A percentile compares a stretch with the other conserved stretches of the same genome.
Evolutionary conservation across 2,888 invertebrate species (phyloP).

Genomic region (Urechis unicinctus): DNA sequence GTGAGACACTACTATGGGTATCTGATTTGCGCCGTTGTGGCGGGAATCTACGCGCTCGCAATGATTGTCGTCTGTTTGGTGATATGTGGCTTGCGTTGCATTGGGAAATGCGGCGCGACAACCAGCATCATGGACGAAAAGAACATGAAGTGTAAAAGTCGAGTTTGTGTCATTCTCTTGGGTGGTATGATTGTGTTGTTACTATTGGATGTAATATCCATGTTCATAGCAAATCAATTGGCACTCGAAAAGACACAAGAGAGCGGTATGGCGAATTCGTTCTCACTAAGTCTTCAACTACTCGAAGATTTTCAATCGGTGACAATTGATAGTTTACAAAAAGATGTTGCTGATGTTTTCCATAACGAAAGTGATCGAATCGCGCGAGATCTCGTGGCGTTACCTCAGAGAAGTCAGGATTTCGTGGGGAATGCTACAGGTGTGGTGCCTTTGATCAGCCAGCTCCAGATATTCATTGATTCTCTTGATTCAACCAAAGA

Average conservation of each 20-base stretch:
- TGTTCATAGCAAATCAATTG: not conserved
- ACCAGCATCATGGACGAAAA: not conserved
- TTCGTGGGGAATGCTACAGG: not conserved
- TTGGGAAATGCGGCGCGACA: not conserved
- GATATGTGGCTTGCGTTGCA: not conserved
- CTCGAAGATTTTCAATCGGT: not conserved
- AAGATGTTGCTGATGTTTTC: not conserved
- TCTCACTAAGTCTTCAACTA: not conserved
- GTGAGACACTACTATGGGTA: not conserved
- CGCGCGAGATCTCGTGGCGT: not conserved
- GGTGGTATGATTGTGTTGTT: not conserved
- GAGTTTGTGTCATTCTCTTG: not conserved
- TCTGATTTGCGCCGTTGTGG: not conserved
- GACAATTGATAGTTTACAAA: not conserved
- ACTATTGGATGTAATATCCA: not conserved
- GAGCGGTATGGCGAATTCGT: not conserved
- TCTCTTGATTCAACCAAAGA: not conserved
- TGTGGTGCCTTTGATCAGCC: not conserved
- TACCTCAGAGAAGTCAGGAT: not conserved
- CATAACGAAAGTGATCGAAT: not conserved
- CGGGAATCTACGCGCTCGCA: not conserved
- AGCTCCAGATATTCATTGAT: not conserved
- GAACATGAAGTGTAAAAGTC: not conserved
- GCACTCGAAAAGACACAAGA: not conserved
- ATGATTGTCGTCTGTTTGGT: not conserved